Base-by-base conservation (phyloP, 2,113 vertebrate species). In the Myotis davidii region DNA sequence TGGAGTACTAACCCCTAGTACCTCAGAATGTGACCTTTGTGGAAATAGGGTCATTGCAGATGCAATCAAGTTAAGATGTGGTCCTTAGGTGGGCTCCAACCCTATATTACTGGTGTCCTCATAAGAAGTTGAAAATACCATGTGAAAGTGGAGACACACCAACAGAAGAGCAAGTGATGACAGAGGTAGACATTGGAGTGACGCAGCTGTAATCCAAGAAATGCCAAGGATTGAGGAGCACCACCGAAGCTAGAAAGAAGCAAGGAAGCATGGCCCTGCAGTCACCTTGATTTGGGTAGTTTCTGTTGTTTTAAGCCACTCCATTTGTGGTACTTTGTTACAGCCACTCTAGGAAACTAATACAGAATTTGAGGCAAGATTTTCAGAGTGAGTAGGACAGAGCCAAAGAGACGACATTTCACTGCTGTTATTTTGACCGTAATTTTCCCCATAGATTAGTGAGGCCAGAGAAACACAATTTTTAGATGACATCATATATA, bases 371-470 rank as follows among this genome's bases (percentile, higher is more conserved):
- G 59, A 88, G 76, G 23, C 59, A 52, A 85, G 9, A 85, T 84
- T 89, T 84, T 69, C 34, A 70, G 56, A 73, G 3, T 61, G 27
- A 93, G 39, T 29, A 84, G n/a, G 48, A 61, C 12, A 52, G 61
- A 86, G 42, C 5, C 70, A 92, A 88, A 54, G 37, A 78, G 45
- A 69, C 37, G 73, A 52, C 77, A 48, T 82, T 87, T 73, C 45
- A 42, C 25, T 72, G n/a, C n/a, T 90, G 17, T 64, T 74, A 54
- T 77, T 85, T 88, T 90, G 21, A 91, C 32, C 14, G 13, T 54
- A n/a, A 78, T 87, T 95, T 74, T 85, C 21, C 54, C 12, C 64
- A 67, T 52, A 86, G 50, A 88, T 93, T 48, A 92, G 20, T 79
- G 56, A 94, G 54, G 34, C 48, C 82, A 81, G 37, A 96, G 56